Evolutionary conservation across 2,797 vertebrate genomes (phyloP).

Genomic region (Parauchenoglanis ngamensis): DNA sequence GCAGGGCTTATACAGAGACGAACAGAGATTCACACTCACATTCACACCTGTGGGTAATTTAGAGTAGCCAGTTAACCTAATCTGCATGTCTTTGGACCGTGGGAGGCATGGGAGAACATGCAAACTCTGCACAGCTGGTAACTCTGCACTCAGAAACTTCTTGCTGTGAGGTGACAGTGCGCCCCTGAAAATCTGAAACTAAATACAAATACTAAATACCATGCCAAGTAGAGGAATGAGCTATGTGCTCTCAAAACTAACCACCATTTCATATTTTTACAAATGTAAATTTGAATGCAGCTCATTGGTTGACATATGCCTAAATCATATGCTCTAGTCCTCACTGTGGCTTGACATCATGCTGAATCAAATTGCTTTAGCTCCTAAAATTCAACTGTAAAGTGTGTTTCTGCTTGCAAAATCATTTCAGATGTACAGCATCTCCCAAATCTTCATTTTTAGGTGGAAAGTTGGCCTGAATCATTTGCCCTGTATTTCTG

Average conservation of each 20-base stretch:
- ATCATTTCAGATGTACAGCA: background rate
- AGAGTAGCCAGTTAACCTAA: too few relatives aligned
- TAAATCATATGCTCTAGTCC: background rate
- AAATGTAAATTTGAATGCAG: background rate
- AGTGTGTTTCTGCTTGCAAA: background rate
- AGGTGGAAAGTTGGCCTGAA: conserved; percentile 46
- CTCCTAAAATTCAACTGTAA: background rate
- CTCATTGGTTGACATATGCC: background rate
- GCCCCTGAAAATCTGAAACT: background rate
- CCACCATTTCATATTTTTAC: background rate
- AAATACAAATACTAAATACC: background rate
- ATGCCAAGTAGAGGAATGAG: background rate
- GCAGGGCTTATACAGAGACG: too few relatives aligned
- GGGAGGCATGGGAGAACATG: too few relatives aligned
- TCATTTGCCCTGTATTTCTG: conserved; percentile 32
- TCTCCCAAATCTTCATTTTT: conserved; percentile 14
- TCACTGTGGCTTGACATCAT: background rate
- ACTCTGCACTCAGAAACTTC: too few relatives aligned
- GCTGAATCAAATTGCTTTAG: background rate
- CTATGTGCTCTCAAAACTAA: background rate
- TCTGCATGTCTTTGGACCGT: too few relatives aligned
- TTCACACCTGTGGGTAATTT: too few relatives aligned
- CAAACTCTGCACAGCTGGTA: too few relatives aligned
- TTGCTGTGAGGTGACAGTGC: too few relatives aligned
- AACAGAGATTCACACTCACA: too few relatives aligned